Conservation (phyloP, 2,888 invertebrate species). For the Carpatolechia fugitivella region DNA sequence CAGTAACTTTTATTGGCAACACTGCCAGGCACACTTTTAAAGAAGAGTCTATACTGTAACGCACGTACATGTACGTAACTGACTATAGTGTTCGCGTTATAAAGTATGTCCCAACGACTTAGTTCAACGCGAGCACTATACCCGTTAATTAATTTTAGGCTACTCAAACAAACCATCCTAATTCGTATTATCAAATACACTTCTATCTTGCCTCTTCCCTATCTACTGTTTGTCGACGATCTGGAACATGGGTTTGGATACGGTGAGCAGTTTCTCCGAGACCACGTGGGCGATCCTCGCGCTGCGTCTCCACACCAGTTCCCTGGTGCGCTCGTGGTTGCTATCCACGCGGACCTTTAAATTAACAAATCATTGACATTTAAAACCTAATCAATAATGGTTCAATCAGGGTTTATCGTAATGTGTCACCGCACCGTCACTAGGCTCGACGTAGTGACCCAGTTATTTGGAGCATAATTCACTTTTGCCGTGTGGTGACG, state of each 20-base stretch:
- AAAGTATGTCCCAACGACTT: too few relatives aligned
- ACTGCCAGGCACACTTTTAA: too few relatives aligned
- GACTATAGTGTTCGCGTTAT: too few relatives aligned
- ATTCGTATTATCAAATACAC: not conserved
- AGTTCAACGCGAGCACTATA: too few relatives aligned
- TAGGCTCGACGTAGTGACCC: too few relatives aligned
- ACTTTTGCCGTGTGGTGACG: too few relatives aligned
- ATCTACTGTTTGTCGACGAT: conserved; percentile 40
- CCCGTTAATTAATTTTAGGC: not conserved
- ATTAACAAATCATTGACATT: not conserved
- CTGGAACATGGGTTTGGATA: conserved; percentile 71
- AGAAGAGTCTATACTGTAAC: too few relatives aligned
- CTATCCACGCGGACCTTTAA: conserved; percentile 90
- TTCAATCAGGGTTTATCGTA: not conserved
- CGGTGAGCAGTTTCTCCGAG: conserved; percentile 84
- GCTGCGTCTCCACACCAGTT: conserved; percentile 90
- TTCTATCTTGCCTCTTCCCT: not conserved
- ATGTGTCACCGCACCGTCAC: not conserved
- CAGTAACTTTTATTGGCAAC: too few relatives aligned
- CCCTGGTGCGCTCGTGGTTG: conserved; percentile 90
- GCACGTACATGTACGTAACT: too few relatives aligned
- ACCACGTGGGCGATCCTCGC: conserved; percentile 91
- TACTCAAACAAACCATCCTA: not conserved
- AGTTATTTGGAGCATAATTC: too few relatives aligned
- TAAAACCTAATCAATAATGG: not conserved